A percentile compares a stretch with the other conserved stretches of the same genome.
These are phyloP conservation scores for Orchestia grillus DNA, from an alignment of 1,140 invertebrate species.

Conservation along the genomic window DNA sequence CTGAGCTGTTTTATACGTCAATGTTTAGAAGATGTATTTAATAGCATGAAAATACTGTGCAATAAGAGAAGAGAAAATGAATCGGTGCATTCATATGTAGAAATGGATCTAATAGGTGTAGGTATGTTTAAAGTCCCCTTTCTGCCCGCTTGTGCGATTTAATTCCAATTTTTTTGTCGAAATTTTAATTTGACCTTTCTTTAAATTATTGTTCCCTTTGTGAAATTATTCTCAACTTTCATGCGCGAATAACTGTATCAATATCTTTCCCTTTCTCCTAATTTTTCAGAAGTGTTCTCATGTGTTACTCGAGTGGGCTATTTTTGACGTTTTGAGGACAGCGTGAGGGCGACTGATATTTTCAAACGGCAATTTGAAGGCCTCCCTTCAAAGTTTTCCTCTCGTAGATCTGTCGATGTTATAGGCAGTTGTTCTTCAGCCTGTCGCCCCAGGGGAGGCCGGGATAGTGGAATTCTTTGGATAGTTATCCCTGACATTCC, in stretches of 20 bases:
- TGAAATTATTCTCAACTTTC: neutral
- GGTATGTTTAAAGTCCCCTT: no score
- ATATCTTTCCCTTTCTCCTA: neutral
- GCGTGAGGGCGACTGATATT: neutral
- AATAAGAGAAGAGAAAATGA: no score
- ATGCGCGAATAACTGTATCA: neutral
- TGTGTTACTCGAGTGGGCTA: neutral
- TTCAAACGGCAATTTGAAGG: neutral
- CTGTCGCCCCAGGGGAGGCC: neutral
- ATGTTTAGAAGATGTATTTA: no score
- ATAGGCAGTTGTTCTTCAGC: neutral
- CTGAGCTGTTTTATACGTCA: no score
- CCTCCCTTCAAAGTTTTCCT: neutral
- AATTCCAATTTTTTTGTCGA: neutral
- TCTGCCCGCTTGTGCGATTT: no score
- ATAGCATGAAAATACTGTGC: no score
- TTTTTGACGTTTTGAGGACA: neutral
- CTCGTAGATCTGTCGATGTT: neutral
- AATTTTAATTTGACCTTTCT: neutral
- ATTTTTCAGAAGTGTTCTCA: neutral
- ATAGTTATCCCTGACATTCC: constrained; percentile 14
- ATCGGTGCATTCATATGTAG: no score
- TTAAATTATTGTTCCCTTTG: neutral
- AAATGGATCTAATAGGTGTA: no score
- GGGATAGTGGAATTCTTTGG: constrained; percentile 38